Percentiles rank a stretch among this genome's conserved stretches.
Evolutionary conservation across 1,140 invertebrate genomes (phyloP).

Genomic region (Neocloeon triangulifer): DNA sequence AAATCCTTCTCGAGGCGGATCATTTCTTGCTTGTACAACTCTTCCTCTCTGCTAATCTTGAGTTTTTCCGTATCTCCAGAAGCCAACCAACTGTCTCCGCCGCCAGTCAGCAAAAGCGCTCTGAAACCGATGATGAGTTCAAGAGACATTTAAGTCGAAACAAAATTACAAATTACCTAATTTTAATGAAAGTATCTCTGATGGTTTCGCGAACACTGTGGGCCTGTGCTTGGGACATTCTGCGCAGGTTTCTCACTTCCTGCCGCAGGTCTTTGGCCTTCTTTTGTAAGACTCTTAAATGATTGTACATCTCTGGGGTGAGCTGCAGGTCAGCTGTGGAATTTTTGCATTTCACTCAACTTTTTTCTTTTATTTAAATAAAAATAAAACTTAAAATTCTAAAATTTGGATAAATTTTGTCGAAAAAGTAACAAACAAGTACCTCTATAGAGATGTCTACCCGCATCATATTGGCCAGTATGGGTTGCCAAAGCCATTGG

Average conservation of each 20-base stretch:
- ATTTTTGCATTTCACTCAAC: neutral
- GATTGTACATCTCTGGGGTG: constrained; percentile 68
- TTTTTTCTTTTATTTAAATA: neutral
- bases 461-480: constrained; percentile 37
- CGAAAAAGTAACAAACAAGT: constrained; percentile 5
- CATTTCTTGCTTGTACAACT: constrained; percentile 80
- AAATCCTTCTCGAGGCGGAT: constrained; percentile 76
- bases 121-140: constrained; percentile 8
- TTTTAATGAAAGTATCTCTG: constrained; percentile 67
- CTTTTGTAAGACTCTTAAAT: constrained; percentile 61
- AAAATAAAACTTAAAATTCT: neutral
- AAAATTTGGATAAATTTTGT: no score
- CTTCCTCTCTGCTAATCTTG: constrained; percentile 48
- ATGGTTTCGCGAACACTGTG: constrained; percentile 78
- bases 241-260: constrained; percentile 67
- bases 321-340: constrained; percentile 30
- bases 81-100: constrained; percentile 30
- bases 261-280: constrained; percentile 71
- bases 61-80: constrained; percentile 35
- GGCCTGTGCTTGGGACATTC: constrained; percentile 75
- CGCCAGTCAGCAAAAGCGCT: constrained; percentile 28
- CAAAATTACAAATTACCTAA: constrained; percentile 22
- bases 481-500: constrained; percentile 43
- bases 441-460: constrained; percentile 20
- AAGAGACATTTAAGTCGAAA: neutral